Percentiles rank a stretch among this genome's conserved stretches.
These are phyloP conservation scores for Astropecten irregularis DNA, from an alignment of 53 echinoderm and acorn worm genomes.

Conservation along the genomic window DNA sequence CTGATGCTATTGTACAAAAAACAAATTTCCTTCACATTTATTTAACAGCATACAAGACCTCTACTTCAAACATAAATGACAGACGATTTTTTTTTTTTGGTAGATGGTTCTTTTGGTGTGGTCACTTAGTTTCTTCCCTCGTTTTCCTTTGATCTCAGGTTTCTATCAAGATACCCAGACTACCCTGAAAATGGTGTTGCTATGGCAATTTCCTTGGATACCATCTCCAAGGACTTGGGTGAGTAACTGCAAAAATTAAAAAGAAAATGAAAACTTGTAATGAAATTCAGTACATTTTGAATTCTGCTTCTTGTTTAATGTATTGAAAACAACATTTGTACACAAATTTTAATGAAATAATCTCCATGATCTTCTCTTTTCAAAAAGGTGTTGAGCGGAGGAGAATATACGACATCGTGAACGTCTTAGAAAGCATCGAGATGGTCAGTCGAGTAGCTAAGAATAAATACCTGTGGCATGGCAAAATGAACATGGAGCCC, in stretches of 20 bases:
- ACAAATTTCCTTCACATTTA: no score
- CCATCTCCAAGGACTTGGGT: slow-evolving; percentile 88
- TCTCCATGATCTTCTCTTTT: no score
- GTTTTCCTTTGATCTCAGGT: slow-evolving; percentile 53
- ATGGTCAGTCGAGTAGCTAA: slow-evolving; percentile 94
- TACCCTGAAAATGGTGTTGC: slow-evolving; percentile 69
- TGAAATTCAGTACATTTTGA: no score
- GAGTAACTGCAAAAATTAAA: slow-evolving; percentile 10
- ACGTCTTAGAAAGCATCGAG: slow-evolving; percentile 96
- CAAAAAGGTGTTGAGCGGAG: slow-evolving; percentile 82
- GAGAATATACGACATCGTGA: slow-evolving; percentile 98
- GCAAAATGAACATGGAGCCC: slow-evolving; percentile 68
- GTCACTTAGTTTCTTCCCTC: neutral
- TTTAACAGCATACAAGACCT: no score
- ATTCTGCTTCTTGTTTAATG: no score
- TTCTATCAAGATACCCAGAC: slow-evolving; percentile 87
- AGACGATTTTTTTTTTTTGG: no score
- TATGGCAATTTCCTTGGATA: slow-evolving; percentile 85
- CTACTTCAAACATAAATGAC: no score
- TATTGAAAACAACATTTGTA: no score
- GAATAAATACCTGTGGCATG: slow-evolving; percentile 96
- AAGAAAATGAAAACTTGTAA: no score
- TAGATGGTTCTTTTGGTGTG: no score
- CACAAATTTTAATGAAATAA: no score
- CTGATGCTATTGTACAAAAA: no score